Base-by-base conservation (phyloP, 2,797 vertebrate genomes). In the Clarias platycephalus region DNA sequence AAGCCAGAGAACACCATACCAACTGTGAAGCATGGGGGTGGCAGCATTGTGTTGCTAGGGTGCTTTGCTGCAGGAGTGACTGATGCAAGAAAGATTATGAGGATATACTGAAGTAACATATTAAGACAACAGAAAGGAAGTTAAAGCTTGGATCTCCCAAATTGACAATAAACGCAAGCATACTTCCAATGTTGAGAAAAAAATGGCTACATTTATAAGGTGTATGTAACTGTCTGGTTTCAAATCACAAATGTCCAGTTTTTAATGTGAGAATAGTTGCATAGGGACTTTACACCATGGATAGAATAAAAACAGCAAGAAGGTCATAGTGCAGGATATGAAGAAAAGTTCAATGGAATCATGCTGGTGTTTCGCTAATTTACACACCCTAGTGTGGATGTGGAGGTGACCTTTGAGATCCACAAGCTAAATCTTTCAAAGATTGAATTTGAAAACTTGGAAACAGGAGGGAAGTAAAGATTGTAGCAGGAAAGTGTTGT, bases 401-500 rank as follows among this genome's bases (percentile, higher is more conserved):
- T 55, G 28, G 28, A 40, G 37, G 26, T 40, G 66, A 55, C 66
- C 81, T 31, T 16, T 55, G 13, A 24, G 24, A 75, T 15, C 28
- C 24, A 20, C 18, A 4, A 37, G 71, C 37, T 71, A 82, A 82
- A 74, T 24, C 44, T 55, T 53, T 53, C 1, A 1, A 20, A 53
- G 72, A 20, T 8, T 82, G 64, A 70, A 63, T 58, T 7, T 83
- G 22, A 18, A 64, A 78, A n/a, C 12, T 37, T 37, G 34, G 62
- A 76, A 53, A 66, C 28, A 31, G 31, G 9, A 26, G 40, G 26
- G 49, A 10, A 53, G 26, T 70, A 15, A 64, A 24, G 60, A 58
- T 57, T 31, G 58, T 28, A 55, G 37, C 34, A 57, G 76, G 34
- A 84, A 28, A 26, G 80, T 77, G 81, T 85, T 34, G 40, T 64